Evolutionary conservation across 2,888 invertebrate genomes (phyloP).

Genomic region (Poecilobothrus nobilitatus): DNA sequence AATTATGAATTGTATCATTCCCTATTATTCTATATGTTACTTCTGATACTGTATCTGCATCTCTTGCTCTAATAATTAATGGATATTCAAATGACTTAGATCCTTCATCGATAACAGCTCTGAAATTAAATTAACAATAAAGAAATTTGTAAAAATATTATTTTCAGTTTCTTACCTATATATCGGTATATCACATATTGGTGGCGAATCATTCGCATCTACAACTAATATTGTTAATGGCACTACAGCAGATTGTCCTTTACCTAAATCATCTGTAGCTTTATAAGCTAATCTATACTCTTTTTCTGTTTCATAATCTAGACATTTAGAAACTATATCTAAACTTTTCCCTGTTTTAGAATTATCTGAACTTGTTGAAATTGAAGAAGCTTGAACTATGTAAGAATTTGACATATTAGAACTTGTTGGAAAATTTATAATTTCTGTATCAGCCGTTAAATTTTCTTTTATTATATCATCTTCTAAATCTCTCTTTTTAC

Average conservation of each 20-base stretch:
- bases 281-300: constrained; percentile 78
- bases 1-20: constrained; percentile 34
- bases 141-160: not conserved
- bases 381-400: constrained; percentile 11
- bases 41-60: constrained; percentile 72
- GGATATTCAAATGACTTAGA: constrained; percentile 77
- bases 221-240: constrained; percentile 69
- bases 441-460: constrained; percentile 20
- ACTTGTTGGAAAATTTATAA: constrained; percentile 28
- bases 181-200: constrained; percentile 65
- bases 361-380: constrained; percentile 44
- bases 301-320: constrained; percentile 74
- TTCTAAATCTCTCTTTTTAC: constrained; percentile 29
- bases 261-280: constrained; percentile 77
- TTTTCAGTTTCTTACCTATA: constrained; percentile 43
- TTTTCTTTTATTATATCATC: not conserved
- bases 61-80: constrained; percentile 61
- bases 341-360: not conserved
- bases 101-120: constrained; percentile 78
- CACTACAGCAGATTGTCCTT: constrained; percentile 68
- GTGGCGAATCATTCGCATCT: constrained; percentile 85
- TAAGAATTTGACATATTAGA: constrained; percentile 26
- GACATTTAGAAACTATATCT: constrained; percentile 51
- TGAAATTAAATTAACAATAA: constrained; percentile 28
- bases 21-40: constrained; percentile 48